phyloP scores from a whole-genome alignment of 92 coral and sea anemone genomes.

The Blastomussa wellsi region DNA sequence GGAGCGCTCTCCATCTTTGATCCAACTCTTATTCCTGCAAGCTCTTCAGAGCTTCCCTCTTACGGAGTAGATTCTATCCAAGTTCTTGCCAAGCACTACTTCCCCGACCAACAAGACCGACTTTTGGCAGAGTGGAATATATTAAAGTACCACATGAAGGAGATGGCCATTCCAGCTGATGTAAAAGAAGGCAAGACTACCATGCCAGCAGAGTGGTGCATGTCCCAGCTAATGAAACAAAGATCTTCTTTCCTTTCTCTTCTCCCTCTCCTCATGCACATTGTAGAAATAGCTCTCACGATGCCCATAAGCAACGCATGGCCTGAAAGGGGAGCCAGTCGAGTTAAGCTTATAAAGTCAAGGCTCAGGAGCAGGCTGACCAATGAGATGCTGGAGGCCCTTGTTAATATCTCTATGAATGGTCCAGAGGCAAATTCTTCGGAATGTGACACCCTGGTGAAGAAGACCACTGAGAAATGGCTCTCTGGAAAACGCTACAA shows the following conservation, averaged over 20 bases:
- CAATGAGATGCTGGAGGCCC: slow-evolving; percentile 24
- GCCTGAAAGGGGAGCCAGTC: slow-evolving; percentile 31
- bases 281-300: too few species aligned
- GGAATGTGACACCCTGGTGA: too few species aligned
- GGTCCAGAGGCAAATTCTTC: too few species aligned
- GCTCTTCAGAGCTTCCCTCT: slow-evolving; percentile 41
- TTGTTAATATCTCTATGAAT: too few species aligned
- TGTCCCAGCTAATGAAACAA: too few species aligned
- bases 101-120: slow-evolving; percentile 42
- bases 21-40: slow-evolving; percentile 48
- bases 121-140: slow-evolving; percentile 33
- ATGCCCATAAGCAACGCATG: slow-evolving; percentile 33
- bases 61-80: slow-evolving; percentile 40
- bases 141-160: slow-evolving; percentile 27
- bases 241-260: too few species aligned
- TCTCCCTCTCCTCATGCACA: too few species aligned
- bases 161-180: slow-evolving; percentile 27
- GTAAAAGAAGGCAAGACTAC: neutral
- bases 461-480: too few species aligned
- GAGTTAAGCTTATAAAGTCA: slow-evolving; percentile 22
- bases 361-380: slow-evolving; percentile 24
- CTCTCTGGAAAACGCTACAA: too few species aligned
- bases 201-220: too few species aligned
- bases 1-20: slow-evolving; percentile 55
- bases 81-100: slow-evolving; percentile 51